Percentiles rank a stretch among this genome's conserved stretches.
Evolutionary conservation across 2,113 vertebrate genomes (phyloP).

Genomic region (Coptodon rendalli): DNA sequence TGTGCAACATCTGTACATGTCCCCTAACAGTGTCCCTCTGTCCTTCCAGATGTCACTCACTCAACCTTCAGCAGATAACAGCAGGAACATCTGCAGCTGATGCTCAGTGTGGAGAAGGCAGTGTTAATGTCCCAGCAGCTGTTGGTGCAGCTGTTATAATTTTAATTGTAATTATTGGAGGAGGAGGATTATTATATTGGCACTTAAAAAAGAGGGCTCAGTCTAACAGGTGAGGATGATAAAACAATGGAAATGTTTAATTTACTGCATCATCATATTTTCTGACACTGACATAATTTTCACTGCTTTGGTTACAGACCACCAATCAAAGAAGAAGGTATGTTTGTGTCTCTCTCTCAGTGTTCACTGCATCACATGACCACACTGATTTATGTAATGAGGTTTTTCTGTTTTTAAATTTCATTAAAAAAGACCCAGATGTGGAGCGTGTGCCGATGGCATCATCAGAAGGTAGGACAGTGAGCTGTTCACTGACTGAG

Average conservation of each 20-base stretch:
- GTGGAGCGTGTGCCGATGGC: rapidly evolving
- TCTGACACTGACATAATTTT: neutral
- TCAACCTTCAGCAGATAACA: rapidly evolving
- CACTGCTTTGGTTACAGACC: rapidly evolving
- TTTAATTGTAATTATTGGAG: rapidly evolving
- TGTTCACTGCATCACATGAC: neutral
- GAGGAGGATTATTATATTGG: neutral
- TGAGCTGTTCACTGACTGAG: neutral
- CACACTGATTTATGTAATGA: neutral
- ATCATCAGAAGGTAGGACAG: rapidly evolving
- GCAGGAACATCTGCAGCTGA: neutral
- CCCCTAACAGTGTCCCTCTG: rapidly evolving
- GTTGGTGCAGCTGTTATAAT: rapidly evolving
- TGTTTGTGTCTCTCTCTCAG: rapidly evolving
- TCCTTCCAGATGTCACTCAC: rapidly evolving
- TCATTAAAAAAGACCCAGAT: neutral
- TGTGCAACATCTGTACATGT: too few relatives aligned
- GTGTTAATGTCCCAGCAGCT: neutral
- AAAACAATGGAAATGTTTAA: neutral
- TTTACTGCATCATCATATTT: neutral
- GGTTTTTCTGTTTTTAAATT: rapidly evolving
- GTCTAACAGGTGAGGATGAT: neutral
- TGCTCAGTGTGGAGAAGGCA: rapidly evolving
- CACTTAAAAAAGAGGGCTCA: rapidly evolving
- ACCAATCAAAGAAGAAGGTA: rapidly evolving